Conservation (phyloP, 2,888 invertebrate genomes). For the Drosophila nr. fundita region DNA sequence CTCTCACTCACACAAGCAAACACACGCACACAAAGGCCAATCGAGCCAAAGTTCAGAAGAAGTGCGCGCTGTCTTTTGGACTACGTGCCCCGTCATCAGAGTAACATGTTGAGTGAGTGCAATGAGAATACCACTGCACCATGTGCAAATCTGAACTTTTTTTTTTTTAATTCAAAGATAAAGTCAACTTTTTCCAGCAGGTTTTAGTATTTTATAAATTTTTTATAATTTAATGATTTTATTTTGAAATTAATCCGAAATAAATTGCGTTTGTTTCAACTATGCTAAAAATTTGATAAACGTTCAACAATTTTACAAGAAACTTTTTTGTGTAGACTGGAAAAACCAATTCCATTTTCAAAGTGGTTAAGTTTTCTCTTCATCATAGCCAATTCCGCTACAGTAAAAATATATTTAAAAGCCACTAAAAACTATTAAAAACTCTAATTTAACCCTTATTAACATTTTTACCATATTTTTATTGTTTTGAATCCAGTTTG, state of each 20-base stretch:
- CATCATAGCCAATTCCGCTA: background rate
- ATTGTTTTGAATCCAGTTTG: background rate
- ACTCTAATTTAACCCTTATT: background rate
- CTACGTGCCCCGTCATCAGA: conserved; percentile 24
- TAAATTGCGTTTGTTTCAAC: background rate
- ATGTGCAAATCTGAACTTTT: background rate
- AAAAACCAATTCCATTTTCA: background rate
- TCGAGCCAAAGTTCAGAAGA: conserved; percentile 30
- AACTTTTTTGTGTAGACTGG: background rate
- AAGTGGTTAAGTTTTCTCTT: background rate
- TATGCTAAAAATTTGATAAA: background rate
- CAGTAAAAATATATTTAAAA: background rate
- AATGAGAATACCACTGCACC: conserved; percentile 20
- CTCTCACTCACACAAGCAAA: conserved; percentile 18
- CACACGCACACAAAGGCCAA: conserved; percentile 27
- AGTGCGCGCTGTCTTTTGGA: conserved; percentile 34
- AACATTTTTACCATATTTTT: background rate
- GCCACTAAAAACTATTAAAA: background rate
- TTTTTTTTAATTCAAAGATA: background rate
- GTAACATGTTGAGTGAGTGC: conserved; percentile 27
- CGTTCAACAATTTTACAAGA: background rate
- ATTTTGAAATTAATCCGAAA: background rate
- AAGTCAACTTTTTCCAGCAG: background rate
- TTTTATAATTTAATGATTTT: background rate
- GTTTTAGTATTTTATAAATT: too few relatives aligned